Conservation (phyloP, 2,888 invertebrate species). For the Timema podura region DNA sequence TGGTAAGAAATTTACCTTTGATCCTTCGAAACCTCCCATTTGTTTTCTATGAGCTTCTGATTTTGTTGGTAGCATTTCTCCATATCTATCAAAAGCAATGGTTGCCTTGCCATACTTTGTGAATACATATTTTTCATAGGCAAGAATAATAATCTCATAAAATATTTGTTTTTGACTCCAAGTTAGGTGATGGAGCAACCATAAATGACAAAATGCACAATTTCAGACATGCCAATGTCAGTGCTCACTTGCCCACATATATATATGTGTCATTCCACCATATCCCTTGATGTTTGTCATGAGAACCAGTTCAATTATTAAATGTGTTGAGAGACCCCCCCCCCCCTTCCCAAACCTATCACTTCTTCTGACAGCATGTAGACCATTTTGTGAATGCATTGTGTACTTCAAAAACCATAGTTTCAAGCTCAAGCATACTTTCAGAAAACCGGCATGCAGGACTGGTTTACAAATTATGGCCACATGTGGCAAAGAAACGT, state of each 20-base stretch:
- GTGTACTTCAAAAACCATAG: slow-evolving; percentile 1
- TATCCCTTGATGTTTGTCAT: slow-evolving; percentile 6
- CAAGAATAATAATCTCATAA: neutral
- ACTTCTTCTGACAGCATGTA: slow-evolving; percentile 5
- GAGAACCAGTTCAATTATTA: slow-evolving; percentile 13
- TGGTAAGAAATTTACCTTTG: slow-evolving; percentile 5
- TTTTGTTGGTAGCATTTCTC: neutral
- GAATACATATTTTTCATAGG: slow-evolving; percentile 4
- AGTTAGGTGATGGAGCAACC: slow-evolving; percentile 10
- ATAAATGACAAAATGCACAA: neutral
- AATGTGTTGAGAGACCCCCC: slow-evolving; percentile 7
- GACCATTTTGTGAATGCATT: neutral
- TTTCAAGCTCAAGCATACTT: slow-evolving; percentile 5
- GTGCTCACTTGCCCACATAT: neutral
- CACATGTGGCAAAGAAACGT: neutral
- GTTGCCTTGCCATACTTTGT: neutral
- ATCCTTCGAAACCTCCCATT: neutral
- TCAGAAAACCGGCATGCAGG: neutral
- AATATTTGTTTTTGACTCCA: slow-evolving; percentile 4
- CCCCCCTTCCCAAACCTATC: slow-evolving; percentile 1
- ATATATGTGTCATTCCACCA: slow-evolving; percentile 14
- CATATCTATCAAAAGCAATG: slow-evolving; percentile 1
- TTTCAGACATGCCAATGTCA: neutral
- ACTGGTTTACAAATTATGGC: slow-evolving; percentile 2
- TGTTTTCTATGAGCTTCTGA: neutral